Percentiles rank a stretch among this genome's conserved stretches.
phyloP scores from a whole-genome alignment of 2,888 invertebrate genomes.

The Morpho achilles region DNA sequence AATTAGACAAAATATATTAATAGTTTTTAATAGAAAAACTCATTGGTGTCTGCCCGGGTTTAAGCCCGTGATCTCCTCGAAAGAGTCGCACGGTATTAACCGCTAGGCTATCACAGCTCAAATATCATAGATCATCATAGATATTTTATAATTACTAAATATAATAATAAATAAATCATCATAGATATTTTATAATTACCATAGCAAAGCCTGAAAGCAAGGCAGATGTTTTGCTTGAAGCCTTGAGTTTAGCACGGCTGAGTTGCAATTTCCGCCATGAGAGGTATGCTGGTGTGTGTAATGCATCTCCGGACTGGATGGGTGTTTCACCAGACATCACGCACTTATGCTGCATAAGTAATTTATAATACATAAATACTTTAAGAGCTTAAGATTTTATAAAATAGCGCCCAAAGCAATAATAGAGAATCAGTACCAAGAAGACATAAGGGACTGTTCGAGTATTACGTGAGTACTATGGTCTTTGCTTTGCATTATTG shows the following conservation, averaged over 20 bases:
- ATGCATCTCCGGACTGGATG: slow-evolving; percentile 87
- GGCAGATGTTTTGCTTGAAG: slow-evolving; percentile 98
- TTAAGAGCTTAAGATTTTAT: neutral
- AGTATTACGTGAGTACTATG: no score
- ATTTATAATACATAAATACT: neutral
- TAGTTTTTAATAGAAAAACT: no score
- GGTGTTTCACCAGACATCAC: slow-evolving; percentile 78
- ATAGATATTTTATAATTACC: slow-evolving; percentile 77
- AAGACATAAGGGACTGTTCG: no score
- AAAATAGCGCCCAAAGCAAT: neutral
- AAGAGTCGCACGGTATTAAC: no score
- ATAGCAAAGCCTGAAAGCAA: slow-evolving; percentile 98
- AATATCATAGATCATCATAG: no score
- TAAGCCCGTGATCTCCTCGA: no score
- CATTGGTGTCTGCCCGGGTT: no score
- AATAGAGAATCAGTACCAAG: no score
- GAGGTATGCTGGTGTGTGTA: slow-evolving; percentile 90
- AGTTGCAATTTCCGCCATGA: slow-evolving; percentile 96
- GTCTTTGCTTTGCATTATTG: no score
- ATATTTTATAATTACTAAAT: slow-evolving; percentile 76
- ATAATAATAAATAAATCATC: no score
- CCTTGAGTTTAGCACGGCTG: slow-evolving; percentile 98
- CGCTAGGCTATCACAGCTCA: no score
- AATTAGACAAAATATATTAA: no score
- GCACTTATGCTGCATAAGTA: slow-evolving; percentile 55